phyloP scores from a whole-genome alignment of 2,888 invertebrate genomes.

The Nebria brevicollis region DNA sequence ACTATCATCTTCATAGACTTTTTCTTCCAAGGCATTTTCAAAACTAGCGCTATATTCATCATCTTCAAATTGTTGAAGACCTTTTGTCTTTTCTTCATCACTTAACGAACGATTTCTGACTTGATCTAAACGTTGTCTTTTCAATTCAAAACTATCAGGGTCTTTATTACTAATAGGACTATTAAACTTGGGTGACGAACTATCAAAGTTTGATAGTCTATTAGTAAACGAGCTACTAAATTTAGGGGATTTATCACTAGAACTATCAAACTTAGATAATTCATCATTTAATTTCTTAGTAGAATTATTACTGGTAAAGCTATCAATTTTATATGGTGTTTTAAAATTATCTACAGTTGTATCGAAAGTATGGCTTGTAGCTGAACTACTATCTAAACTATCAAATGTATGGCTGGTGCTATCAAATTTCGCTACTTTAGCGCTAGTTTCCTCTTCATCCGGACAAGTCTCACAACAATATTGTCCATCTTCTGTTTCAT shows the following conservation, averaged over 20 bases:
- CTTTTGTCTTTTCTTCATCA: slow-evolving; percentile 69
- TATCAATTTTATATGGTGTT: slow-evolving; percentile 56
- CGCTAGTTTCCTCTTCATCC: slow-evolving; percentile 71
- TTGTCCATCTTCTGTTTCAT: slow-evolving; percentile 79
- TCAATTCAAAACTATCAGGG: slow-evolving; percentile 47
- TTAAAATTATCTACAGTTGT: slow-evolving; percentile 47
- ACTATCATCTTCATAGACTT: slow-evolving; percentile 25
- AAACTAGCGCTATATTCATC: slow-evolving; percentile 60
- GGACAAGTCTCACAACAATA: slow-evolving; percentile 89
- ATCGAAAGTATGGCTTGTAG: slow-evolving; percentile 49
- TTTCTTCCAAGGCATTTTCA: slow-evolving; percentile 57
- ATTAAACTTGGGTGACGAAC: not conserved
- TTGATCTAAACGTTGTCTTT: slow-evolving; percentile 47
- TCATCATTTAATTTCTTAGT: not conserved
- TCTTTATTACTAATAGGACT: slow-evolving; percentile 4
- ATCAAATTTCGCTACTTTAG: slow-evolving; percentile 55
- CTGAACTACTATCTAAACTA: slow-evolving; percentile 27
- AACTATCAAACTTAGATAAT: not conserved
- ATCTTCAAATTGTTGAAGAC: slow-evolving; percentile 55
- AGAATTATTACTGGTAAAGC: slow-evolving; percentile 25
- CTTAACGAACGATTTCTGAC: slow-evolving; percentile 61
- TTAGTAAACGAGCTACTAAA: not conserved
- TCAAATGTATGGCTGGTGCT: slow-evolving; percentile 9
- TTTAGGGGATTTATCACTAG: not conserved
- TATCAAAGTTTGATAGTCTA: not conserved